phyloP scores from a whole-genome alignment of 2,888 invertebrate genomes.

The Abrostola triplasia region DNA sequence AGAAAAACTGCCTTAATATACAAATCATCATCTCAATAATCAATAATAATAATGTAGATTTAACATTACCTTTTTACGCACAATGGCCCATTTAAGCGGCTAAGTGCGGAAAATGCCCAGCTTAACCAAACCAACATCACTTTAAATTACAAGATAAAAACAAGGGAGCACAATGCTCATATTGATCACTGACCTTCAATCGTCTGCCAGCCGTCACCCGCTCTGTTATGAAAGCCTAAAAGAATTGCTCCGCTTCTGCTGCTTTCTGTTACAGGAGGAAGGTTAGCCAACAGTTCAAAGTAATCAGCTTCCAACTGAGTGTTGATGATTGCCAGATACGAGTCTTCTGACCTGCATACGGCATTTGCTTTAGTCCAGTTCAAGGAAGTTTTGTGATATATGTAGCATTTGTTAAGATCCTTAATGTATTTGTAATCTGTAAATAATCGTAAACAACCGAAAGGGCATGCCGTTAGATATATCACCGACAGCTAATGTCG shows the following conservation, averaged over 20 bases:
- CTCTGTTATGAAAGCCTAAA: slow-evolving; percentile 63
- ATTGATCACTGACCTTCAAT: slow-evolving; percentile 63
- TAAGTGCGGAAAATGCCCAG: too few relatives aligned
- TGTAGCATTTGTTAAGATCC: slow-evolving; percentile 70
- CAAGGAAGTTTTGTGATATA: slow-evolving; percentile 69
- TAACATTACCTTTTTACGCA: too few relatives aligned
- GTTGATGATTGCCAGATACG: slow-evolving; percentile 74
- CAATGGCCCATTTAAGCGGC: too few relatives aligned
- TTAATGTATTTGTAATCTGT: slow-evolving; percentile 70
- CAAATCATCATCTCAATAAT: too few relatives aligned
- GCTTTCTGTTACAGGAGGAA: slow-evolving; percentile 4
- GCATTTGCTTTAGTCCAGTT: slow-evolving; percentile 74
- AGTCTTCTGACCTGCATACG: slow-evolving; percentile 71
- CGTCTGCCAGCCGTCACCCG: slow-evolving; percentile 63
- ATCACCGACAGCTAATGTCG: too few relatives aligned
- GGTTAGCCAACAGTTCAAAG: slow-evolving; percentile 30
- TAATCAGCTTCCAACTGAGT: slow-evolving; percentile 46
- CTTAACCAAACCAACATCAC: too few relatives aligned
- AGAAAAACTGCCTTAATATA: too few relatives aligned
- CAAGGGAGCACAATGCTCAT: not conserved
- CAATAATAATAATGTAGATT: too few relatives aligned
- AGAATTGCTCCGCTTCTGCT: slow-evolving; percentile 38
- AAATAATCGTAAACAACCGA: slow-evolving; percentile 27
- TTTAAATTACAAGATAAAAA: not conserved
- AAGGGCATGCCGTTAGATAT: too few relatives aligned